Conservation (phyloP, 2,888 invertebrate species). For the Eupithecia centaureata region DNA sequence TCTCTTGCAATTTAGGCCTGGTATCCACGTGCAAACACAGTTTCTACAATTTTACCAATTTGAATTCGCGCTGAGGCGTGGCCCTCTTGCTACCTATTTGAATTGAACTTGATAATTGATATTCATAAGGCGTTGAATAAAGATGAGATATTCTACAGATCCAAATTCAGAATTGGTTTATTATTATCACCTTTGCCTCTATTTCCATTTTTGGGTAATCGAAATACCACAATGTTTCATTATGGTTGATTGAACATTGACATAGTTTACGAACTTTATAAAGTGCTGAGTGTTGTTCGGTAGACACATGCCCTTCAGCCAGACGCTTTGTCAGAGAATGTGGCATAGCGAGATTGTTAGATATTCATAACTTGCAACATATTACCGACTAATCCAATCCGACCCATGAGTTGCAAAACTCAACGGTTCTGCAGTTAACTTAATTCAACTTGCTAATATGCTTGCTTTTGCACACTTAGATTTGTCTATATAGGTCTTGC, state of each 20-base stretch:
- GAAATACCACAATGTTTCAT: not conserved
- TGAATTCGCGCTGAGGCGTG: not conserved
- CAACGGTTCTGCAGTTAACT: slow-evolving; percentile 64
- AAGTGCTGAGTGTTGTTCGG: slow-evolving; percentile 1
- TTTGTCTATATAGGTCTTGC: not conserved
- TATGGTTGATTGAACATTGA: not conserved
- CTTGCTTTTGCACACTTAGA: slow-evolving; percentile 7
- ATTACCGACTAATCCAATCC: slow-evolving; percentile 59
- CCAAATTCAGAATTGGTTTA: not conserved
- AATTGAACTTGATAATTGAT: slow-evolving; percentile 1
- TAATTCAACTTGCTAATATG: slow-evolving; percentile 46
- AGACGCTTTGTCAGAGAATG: slow-evolving; percentile 71
- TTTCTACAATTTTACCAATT: not conserved
- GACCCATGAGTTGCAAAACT: slow-evolving; percentile 59
- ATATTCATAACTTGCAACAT: slow-evolving; percentile 76
- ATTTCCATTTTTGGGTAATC: not conserved
- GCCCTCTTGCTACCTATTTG: not conserved
- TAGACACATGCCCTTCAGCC: slow-evolving; percentile 49
- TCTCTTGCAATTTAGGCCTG: slow-evolving; percentile 72
- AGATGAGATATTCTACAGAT: not conserved
- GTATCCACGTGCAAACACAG: slow-evolving; percentile 18
- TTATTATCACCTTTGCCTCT: not conserved
- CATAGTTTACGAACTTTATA: not conserved
- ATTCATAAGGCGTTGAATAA: slow-evolving; percentile 2
- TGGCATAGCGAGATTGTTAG: slow-evolving; percentile 72